Percentiles rank a stretch among this genome's conserved stretches.
Conservation (phyloP, 2,888 invertebrate species). For the Cosmorhoe ocellata region DNA sequence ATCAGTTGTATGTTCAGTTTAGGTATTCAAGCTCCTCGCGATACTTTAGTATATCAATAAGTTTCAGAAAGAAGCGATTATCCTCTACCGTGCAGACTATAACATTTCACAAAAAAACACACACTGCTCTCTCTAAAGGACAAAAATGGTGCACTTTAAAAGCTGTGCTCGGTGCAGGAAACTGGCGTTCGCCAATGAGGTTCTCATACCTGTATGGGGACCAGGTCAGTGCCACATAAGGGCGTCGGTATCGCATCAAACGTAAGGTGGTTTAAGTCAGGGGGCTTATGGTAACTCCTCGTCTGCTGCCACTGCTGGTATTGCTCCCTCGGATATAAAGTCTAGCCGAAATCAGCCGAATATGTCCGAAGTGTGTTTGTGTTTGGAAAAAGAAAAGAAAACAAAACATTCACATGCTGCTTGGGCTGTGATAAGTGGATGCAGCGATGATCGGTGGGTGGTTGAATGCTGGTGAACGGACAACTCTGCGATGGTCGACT, state of each 20-base stretch:
- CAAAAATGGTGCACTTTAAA: conserved; percentile 69
- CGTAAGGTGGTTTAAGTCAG: conserved; percentile 80
- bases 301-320: conserved; percentile 88
- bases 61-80: conserved; percentile 15
- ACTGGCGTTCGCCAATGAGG: conserved; percentile 67
- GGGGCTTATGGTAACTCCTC: conserved; percentile 82
- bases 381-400: conserved; percentile 82
- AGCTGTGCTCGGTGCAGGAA: conserved; percentile 72
- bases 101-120: conserved; percentile 50
- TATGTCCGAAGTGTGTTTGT: conserved; percentile 81
- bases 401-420: conserved; percentile 84
- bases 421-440: conserved; percentile 76
- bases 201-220: conserved; percentile 81
- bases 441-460: conserved; percentile 56
- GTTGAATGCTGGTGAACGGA: conserved; percentile 54
- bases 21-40: no score
- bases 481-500: conserved; percentile 56
- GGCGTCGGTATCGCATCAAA: conserved; percentile 78
- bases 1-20: no score
- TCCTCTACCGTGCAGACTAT: conserved; percentile 62
- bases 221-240: conserved; percentile 76
- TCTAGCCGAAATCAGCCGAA: conserved; percentile 76
- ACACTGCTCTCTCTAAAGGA: conserved; percentile 48
- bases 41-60: no score
- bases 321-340: conserved; percentile 83